Base-by-base conservation (phyloP, 2,888 invertebrate species). In the Agriopis marginaria region DNA sequence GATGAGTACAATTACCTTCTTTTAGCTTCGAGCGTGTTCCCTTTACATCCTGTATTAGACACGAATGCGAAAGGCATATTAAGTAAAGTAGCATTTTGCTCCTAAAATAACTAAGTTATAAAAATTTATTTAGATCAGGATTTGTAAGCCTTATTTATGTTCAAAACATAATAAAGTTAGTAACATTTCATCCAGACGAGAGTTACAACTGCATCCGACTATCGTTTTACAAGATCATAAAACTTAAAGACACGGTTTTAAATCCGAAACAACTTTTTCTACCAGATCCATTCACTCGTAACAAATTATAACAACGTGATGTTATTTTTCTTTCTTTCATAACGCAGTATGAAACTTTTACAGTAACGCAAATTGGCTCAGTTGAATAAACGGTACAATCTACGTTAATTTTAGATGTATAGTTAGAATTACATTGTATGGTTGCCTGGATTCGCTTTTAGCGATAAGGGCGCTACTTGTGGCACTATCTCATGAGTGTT, bases 191-290 rank as follows among this genome's bases (percentile, higher is more conserved):
- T 45, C 12, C 40, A 42, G 45, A n/a, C 40, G 47, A 23, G 55
- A 32, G 49, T 42, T 42, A 61, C 23, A 40, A 55, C 55, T 55
- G 40, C 54, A 61, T 55, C 45, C 54, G 12, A 56, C 42, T 32
- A 55, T 47, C 55, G 55, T 55, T 62, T 56, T 51, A 69, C 69
- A 65, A 65, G 65, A 61, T 17, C 51, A 58, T 65, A 64, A 69
- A 69, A 69, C 47, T 61, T 61, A 40, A 69, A 61, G 59, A 63
- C 51, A 60, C 59, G 71, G 72, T 73, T 45, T 76, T 75, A 39
- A 79, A 79, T 74, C 64, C 44, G 54, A 70, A 69, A 74, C 73
- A 61, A 73, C 69, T 74, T 63, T 75, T 75, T 77, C 77, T 75
- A 74, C 55, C 70, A 71, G 60, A 74, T 77, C 76, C 66, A 53